Conservation (phyloP, 2,797 vertebrate genomes). For the Acomys russatus region DNA sequence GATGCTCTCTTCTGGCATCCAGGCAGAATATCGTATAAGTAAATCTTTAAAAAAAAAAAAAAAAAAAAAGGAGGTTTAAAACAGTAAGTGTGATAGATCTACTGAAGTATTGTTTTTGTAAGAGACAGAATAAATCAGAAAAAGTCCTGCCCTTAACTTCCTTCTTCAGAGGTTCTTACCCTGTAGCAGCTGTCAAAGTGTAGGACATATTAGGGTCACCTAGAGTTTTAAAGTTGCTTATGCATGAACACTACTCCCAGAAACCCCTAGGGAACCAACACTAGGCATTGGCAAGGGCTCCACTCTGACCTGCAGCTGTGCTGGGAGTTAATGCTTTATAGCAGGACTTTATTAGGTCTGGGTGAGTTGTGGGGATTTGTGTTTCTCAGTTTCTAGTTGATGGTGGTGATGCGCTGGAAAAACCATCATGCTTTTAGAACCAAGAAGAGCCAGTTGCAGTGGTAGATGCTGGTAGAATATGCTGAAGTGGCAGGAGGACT, state of each 20-base stretch:
- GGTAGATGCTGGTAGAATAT: background rate
- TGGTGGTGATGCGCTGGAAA: constrained; percentile 4
- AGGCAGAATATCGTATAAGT: too few relatives aligned
- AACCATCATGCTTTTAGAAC: background rate
- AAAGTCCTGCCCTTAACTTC: background rate
- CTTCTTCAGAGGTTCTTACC: background rate
- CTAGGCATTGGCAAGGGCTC: background rate
- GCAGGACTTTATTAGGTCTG: background rate
- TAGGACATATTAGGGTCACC: background rate
- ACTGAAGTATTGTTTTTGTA: background rate
- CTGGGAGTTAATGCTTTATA: background rate
- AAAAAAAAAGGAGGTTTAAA: too few relatives aligned
- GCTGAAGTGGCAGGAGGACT: background rate
- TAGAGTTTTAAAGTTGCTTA: background rate
- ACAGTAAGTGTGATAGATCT: background rate
- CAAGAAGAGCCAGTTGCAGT: background rate
- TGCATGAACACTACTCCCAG: background rate
- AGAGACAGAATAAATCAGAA: background rate
- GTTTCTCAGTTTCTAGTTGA: constrained; percentile 39
- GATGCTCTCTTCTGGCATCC: too few relatives aligned
- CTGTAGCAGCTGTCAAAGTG: constrained; percentile 29
- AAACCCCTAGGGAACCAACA: background rate
- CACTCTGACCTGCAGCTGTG: background rate
- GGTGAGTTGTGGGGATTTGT: background rate
- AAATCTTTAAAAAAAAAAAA: too few relatives aligned